A percentile compares a stretch with the other conserved stretches of the same genome.
These are phyloP conservation scores for Cloeon dipterum DNA, from an alignment of 2,888 invertebrate genomes.

Conservation along the genomic window DNA sequence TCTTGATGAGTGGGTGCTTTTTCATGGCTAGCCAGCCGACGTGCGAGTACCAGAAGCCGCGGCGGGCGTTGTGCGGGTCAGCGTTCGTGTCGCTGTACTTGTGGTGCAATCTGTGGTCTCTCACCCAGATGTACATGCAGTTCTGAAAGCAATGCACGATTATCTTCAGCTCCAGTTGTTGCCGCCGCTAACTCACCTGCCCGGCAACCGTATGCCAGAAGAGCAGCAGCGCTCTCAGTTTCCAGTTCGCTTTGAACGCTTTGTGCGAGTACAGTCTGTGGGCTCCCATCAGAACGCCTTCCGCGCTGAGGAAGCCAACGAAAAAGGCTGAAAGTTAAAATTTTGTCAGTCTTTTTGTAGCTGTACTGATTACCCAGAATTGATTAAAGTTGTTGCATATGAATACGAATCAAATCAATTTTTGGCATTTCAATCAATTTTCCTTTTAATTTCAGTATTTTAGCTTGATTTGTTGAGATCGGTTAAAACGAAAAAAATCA, in stretches of 20 bases:
- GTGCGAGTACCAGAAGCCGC: conserved; percentile 75
- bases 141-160: conserved; percentile 24
- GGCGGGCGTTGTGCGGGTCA: conserved; percentile 55
- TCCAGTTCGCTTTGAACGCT: conserved; percentile 45
- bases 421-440: too few relatives aligned
- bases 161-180: not conserved
- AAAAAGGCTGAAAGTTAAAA: conserved; percentile 12
- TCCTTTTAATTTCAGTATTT: too few relatives aligned
- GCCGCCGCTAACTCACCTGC: conserved; percentile 51
- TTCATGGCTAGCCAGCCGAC: conserved; percentile 62
- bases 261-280: conserved; percentile 60
- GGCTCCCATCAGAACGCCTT: conserved; percentile 57
- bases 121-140: conserved; percentile 49
- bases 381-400: too few relatives aligned
- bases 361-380: too few relatives aligned
- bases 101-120: conserved; percentile 62
- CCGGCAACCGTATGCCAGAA: conserved; percentile 46
- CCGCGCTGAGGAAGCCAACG: conserved; percentile 16
- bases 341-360: too few relatives aligned
- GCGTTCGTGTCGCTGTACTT: conserved; percentile 51
- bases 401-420: too few relatives aligned
- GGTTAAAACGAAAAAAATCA: too few relatives aligned
- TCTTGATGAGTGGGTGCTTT: conserved; percentile 53
- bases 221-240: conserved; percentile 34
- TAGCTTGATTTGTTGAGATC: too few relatives aligned